Conservation (phyloP, 2,888 invertebrate genomes). For the Lumbricus terrestris region DNA sequence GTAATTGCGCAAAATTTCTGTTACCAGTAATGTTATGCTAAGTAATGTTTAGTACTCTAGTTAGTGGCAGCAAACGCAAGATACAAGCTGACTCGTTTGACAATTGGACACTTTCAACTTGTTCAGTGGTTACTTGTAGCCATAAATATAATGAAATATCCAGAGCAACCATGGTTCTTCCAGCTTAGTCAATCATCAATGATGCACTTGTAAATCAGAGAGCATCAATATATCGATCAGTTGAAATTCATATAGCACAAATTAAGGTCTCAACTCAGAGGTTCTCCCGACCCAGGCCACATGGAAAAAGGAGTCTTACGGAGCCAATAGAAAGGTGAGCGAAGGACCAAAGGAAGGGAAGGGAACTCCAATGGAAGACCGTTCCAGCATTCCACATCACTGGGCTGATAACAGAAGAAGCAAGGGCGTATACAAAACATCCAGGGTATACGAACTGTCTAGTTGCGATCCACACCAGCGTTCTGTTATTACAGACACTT, state of each 20-base stretch:
- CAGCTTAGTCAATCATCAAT: neutral
- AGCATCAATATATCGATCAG: neutral
- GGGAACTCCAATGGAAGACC: too few relatives aligned
- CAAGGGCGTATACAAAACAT: neutral
- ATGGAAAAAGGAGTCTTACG: too few relatives aligned
- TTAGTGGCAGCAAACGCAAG: neutral
- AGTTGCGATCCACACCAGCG: neutral
- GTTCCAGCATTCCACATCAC: too few relatives aligned
- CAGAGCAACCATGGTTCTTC: neutral
- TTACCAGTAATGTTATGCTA: too few relatives aligned
- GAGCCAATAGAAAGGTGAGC: too few relatives aligned
- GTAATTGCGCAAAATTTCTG: neutral
- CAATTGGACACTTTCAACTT: neutral
- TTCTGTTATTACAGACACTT: neutral
- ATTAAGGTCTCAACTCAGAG: too few relatives aligned
- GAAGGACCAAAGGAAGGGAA: too few relatives aligned
- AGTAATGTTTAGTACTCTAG: too few relatives aligned
- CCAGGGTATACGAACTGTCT: neutral
- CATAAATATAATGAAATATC: neutral
- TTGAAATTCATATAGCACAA: too few relatives aligned
- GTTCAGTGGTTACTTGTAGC: too few relatives aligned
- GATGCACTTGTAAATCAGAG: neutral
- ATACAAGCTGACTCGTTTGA: neutral
- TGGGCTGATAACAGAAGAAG: too few relatives aligned
- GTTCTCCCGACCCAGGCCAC: too few relatives aligned